Base-by-base conservation (phyloP, 2,888 invertebrate genomes). In the Drosophila aldrichi region DNA sequence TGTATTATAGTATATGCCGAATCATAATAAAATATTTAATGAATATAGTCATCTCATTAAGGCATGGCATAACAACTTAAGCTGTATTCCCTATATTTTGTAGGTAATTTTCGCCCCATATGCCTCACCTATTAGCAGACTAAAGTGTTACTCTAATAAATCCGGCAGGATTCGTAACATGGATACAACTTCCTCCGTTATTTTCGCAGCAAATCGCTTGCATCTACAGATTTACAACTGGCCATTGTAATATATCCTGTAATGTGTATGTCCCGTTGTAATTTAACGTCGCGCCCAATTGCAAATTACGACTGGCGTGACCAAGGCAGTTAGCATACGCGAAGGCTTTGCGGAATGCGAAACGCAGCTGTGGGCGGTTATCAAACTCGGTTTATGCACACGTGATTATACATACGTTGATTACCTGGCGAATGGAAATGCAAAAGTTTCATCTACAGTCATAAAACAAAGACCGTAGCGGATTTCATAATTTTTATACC, bases 301-400 rank as follows among this genome's bases (percentile, higher is more conserved):
- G 43, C 52, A 57, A 66, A 75, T 70, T 66, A 56, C 66, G 38
- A 57, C 7, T 44, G 52, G 12, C 48, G 9, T 63, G 44, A 41
- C 43, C 51, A 44, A 43, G 34, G 54, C 52, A 58, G 56, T 60
- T 77, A 54, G 36, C 59, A 49, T 49, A 32, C 22, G 18, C 36
- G 34, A 29, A 22, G 41, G 41, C 56, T 52, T 77, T 55, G 29
- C 40, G 6, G 43, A 76, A 61, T 40, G 54, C 14, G 52, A 59
- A 41, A 57, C 52, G 55, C 81, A 86, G 67, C 79, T 76, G 74
- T 18, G 57, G 34, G 49, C 34, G 51, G 66, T 36, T 60, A 57
- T 66, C 74, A 70, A 73, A 54, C 16, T n/a, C 52, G 59, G 40
- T 34, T 61, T 36, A 64, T 44, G 38, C 36, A 20, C 6, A 12